These are phyloP conservation scores for Chloropsis hardwickii DNA, from an alignment of 2,113 vertebrate species.

Conservation along the genomic window DNA sequence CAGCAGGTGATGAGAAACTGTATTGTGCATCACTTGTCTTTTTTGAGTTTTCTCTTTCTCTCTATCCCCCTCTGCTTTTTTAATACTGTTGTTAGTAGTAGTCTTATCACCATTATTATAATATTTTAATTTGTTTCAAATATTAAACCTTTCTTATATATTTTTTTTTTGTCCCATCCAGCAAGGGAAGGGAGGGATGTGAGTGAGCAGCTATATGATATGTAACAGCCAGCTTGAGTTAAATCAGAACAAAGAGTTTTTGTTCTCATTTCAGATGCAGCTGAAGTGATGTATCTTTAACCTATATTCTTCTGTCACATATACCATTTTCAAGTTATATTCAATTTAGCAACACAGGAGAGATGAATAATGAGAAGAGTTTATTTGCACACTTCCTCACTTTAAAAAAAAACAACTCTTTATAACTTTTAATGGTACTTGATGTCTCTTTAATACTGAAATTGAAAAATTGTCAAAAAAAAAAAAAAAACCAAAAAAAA, in stretches of 20 bases:
- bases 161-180: neutral
- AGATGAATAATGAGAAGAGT: neutral
- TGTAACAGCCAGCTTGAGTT: neutral
- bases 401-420: neutral
- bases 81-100: fast-evolving
- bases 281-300: too few species aligned
- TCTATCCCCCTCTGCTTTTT: neutral
- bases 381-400: neutral
- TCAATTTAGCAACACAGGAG: neutral
- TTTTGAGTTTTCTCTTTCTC: neutral
- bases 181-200: neutral
- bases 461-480: neutral
- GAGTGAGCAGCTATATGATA: neutral
- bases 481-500: neutral
- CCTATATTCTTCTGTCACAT: neutral
- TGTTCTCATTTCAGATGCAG: neutral
- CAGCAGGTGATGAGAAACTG: neutral
- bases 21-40: neutral
- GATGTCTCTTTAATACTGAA: neutral
- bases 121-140: neutral
- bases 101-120: neutral
- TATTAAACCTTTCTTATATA: neutral
- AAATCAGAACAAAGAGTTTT: neutral
- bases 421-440: neutral
- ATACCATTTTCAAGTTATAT: neutral